Evolutionary conservation across 2,888 invertebrate species (phyloP).

Genomic region (Nomada fucata): DNA sequence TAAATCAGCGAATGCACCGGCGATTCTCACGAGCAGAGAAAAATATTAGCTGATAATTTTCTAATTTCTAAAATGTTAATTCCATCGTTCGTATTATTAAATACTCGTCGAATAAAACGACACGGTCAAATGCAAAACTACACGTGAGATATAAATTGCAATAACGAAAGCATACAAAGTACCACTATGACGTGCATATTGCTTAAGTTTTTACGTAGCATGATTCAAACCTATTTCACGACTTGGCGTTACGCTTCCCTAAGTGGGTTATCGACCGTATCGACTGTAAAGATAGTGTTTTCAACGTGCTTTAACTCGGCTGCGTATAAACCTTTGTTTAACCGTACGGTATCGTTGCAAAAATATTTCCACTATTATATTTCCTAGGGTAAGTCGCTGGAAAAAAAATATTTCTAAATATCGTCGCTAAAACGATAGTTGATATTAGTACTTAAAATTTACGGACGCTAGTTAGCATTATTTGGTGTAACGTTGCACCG

Average conservation of each 20-base stretch:
- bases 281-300: slow-evolving; percentile 61
- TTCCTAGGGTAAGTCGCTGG: no score
- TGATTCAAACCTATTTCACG: slow-evolving; percentile 52
- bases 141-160: not conserved
- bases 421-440: not conserved
- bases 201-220: slow-evolving; percentile 52
- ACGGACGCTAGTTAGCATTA: not conserved
- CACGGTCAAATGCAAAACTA: not conserved
- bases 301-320: slow-evolving; percentile 44
- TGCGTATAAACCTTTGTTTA: slow-evolving; percentile 33
- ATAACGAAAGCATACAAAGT: slow-evolving; percentile 13
- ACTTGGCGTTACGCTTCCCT: slow-evolving; percentile 62
- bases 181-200: slow-evolving; percentile 24
- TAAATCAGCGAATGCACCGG: no score
- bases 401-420: not conserved
- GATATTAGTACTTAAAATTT: not conserved
- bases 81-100: not conserved
- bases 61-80: not conserved
- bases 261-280: slow-evolving; percentile 71
- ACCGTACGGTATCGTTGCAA: not conserved
- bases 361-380: not conserved
- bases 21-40: no score
- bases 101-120: not conserved
- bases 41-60: not conserved
- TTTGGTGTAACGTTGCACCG: not conserved